phyloP scores from a whole-genome alignment of 2,113 vertebrate species.

The Ptilorrhoa leucosticta region DNA sequence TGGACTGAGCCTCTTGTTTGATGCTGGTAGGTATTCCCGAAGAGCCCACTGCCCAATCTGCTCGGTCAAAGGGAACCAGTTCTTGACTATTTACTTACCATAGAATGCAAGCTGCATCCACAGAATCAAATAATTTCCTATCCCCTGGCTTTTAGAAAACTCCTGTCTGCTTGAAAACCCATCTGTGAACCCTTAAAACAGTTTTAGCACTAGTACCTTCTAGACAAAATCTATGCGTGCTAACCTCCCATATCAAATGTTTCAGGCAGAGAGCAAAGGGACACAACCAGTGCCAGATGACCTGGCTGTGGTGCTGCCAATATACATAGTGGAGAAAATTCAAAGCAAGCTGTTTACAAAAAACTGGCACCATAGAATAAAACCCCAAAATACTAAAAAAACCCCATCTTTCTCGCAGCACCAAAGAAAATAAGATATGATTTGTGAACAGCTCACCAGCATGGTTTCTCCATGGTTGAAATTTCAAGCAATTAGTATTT shows the following conservation, averaged over 20 bases:
- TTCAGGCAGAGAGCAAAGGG: not conserved
- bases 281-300: not conserved
- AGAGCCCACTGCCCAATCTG: not conserved
- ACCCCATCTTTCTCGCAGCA: not conserved
- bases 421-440: not conserved
- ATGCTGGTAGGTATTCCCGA: not conserved
- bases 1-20: not conserved
- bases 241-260: not conserved
- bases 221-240: not conserved
- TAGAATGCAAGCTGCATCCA: not conserved
- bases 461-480: not conserved
- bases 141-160: not conserved
- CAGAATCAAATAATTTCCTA: not conserved
- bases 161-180: not conserved
- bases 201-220: not conserved
- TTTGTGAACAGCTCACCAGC: not conserved
- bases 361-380: not conserved
- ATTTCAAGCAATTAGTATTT: not conserved
- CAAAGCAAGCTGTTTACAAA: constrained; percentile 13
- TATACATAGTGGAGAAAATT: not conserved
- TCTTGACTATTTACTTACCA: not conserved
- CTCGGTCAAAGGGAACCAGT: not conserved
- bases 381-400: not conserved
- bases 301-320: not conserved
- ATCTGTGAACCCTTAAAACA: not conserved